Evolutionary conservation across 1,140 invertebrate genomes (phyloP).

Genomic region (Ips typographus): DNA sequence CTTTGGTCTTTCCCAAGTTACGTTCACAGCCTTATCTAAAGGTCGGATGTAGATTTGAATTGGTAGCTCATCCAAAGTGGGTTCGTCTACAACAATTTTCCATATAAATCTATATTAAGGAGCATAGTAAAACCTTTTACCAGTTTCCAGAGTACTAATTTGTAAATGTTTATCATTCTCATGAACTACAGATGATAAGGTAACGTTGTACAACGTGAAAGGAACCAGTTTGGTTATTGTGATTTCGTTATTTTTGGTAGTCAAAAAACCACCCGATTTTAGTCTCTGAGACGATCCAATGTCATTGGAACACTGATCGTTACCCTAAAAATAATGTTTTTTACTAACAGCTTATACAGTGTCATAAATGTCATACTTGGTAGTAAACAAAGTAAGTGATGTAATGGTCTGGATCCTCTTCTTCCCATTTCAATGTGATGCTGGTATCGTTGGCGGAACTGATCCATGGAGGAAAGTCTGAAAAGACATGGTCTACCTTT

Average conservation of each 20-base stretch:
- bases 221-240: constrained; percentile 37
- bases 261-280: constrained; percentile 42
- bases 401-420: constrained; percentile 38
- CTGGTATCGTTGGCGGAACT: constrained; percentile 29
- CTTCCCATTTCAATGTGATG: constrained; percentile 39
- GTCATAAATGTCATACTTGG: constrained; percentile 27
- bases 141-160: constrained; percentile 37
- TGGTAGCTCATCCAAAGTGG: constrained; percentile 38
- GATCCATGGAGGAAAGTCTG: constrained; percentile 39
- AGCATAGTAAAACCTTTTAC: constrained; percentile 13
- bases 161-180: constrained; percentile 34
- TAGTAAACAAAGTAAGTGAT: constrained; percentile 44
- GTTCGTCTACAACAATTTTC: constrained; percentile 33
- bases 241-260: constrained; percentile 41
- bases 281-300: constrained; percentile 25
- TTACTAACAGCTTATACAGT: neutral
- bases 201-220: constrained; percentile 41
- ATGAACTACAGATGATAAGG: constrained; percentile 41
- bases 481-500: constrained; percentile 31
- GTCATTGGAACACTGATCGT: constrained; percentile 36
- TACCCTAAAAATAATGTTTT: constrained; percentile 33
- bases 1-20: constrained; percentile 41
- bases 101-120: neutral
- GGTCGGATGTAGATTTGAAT: constrained; percentile 36
- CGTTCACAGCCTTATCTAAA: constrained; percentile 28